phyloP scores from a whole-genome alignment of 2,113 vertebrate genomes.

The Craseonycteris thonglongyai region DNA sequence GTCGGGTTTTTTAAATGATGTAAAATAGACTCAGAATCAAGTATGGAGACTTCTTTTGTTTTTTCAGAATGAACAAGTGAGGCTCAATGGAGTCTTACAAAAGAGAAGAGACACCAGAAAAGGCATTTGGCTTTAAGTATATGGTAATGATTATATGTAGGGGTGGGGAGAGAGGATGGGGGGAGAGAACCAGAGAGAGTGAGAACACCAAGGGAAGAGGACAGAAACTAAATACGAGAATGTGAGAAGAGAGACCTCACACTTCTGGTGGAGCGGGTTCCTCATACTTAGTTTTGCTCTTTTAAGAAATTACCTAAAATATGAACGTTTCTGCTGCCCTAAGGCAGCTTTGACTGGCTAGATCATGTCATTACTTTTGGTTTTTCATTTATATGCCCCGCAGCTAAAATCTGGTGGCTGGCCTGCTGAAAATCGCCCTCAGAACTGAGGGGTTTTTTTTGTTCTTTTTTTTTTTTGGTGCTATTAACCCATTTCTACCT shows the following conservation, averaged over 20 bases:
- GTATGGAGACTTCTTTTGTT: background rate
- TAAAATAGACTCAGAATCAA: background rate
- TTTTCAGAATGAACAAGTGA: background rate
- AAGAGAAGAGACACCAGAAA: background rate
- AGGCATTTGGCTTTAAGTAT: background rate
- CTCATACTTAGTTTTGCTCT: constrained; percentile 57
- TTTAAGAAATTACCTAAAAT: constrained; percentile 57
- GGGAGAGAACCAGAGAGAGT: too few relatives aligned
- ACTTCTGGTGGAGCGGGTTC: constrained; percentile 49
- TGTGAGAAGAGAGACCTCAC: background rate
- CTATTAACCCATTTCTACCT: accelerated
- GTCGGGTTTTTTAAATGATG: background rate
- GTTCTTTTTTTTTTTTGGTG: background rate
- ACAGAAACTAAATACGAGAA: constrained; percentile 47
- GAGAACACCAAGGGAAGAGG: background rate
- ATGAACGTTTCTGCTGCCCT: background rate
- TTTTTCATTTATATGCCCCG: constrained; percentile 11
- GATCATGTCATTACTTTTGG: constrained; percentile 45
- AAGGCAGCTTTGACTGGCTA: background rate
- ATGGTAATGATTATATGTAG: accelerated
- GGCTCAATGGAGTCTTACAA: background rate
- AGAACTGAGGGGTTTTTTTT: too few relatives aligned
- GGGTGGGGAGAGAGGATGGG: background rate
- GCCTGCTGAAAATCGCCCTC: background rate
- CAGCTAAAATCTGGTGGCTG: accelerated